Conservation (phyloP, 2,888 invertebrate genomes). For the Pediacus dermestoides region DNA sequence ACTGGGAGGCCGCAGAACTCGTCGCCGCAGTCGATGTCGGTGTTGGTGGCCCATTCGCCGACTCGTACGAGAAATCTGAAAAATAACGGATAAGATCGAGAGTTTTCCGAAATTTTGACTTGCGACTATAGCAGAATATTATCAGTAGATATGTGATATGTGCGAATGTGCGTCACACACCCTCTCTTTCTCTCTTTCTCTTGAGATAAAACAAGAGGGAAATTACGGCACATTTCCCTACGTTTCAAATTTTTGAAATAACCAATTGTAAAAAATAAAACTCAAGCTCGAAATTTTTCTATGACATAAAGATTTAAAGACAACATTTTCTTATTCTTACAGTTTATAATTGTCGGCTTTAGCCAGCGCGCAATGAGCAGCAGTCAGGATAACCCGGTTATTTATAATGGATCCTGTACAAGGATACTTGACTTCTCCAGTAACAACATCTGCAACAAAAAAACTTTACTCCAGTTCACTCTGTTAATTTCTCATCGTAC, state of each 20-base stretch:
- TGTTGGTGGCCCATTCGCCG: conserved; percentile 71
- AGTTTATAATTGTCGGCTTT: conserved; percentile 72
- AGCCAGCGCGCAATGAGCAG: conserved; percentile 76
- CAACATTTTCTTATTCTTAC: conserved; percentile 53
- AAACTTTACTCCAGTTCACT: conserved; percentile 5
- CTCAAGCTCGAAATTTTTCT: too few species aligned
- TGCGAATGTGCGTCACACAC: too few species aligned
- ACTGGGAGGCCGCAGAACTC: conserved; percentile 72
- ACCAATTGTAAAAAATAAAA: too few species aligned
- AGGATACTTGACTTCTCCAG: conserved; percentile 68
- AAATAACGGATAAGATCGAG: conserved; percentile 9
- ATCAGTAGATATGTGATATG: too few species aligned
- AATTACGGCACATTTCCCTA: too few species aligned
- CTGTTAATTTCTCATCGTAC: conserved; percentile 60
- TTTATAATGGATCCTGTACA: conserved; percentile 72
- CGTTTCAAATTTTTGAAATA: too few species aligned
- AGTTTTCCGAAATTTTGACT: background rate
- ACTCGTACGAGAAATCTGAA: conserved; percentile 67
- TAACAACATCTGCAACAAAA: conserved; percentile 58
- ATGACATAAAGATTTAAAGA: conserved; percentile 1
- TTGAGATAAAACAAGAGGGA: too few species aligned
- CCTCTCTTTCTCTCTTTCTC: too few species aligned
- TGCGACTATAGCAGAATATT: background rate
- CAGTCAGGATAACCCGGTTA: conserved; percentile 62
- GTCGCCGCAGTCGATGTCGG: conserved; percentile 70